Evolutionary conservation across 2,113 vertebrate species (phyloP), one percentile per base, ranked within the genome.

Genomic region (Cyphomyrus discorhynchus): DNA sequence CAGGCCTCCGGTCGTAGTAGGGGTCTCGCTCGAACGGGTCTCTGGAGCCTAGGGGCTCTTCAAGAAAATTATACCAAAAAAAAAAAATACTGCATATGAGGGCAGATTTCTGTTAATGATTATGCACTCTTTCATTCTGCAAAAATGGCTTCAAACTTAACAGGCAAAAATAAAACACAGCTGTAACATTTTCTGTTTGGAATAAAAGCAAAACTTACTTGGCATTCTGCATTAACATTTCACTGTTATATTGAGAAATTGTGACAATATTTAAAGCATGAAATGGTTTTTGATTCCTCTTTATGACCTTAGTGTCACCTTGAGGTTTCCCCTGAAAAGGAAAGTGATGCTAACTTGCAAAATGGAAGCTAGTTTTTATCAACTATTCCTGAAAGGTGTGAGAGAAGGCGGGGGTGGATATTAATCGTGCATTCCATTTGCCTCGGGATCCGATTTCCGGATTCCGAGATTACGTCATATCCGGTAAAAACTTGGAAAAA

Each of bases 1-100:
- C 98, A 11, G 94, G 92, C 21, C 97, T 96, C 91, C 97, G 95
- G 19, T 99, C 98, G 91, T 96, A 98, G 89, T 97, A 98, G 19
- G 95, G 95, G 3, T 99, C 98, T 95, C 98, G 96, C n/a, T 96
- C 94, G 46, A 98, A 98, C 88, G 96, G 97, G 91, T 98, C 97
- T 4, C 97, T 94, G 17, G 91, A 95, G 88, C 95, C 94, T 66
- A 96, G 93, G 42, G 95, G 95, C 56, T 99, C 98, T 99, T 92
- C 1, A 62, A 10, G 9, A 46, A 8, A 35, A 52, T 11, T 3
- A 47, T 46, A n/a, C 45, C 4, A 27, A 86, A 52, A 86, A 47
- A 35, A 35, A 21, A 53, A 53, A 58, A 2, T 9, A 56, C 7
- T 35, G 27, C 50, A 52, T 27, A 52, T 39, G 7, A 45, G 31